Percentiles rank a stretch among this genome's conserved stretches.
These are phyloP conservation scores for Mactromeris polynyma DNA, from an alignment of 2,888 invertebrate genomes.

Conservation along the genomic window DNA sequence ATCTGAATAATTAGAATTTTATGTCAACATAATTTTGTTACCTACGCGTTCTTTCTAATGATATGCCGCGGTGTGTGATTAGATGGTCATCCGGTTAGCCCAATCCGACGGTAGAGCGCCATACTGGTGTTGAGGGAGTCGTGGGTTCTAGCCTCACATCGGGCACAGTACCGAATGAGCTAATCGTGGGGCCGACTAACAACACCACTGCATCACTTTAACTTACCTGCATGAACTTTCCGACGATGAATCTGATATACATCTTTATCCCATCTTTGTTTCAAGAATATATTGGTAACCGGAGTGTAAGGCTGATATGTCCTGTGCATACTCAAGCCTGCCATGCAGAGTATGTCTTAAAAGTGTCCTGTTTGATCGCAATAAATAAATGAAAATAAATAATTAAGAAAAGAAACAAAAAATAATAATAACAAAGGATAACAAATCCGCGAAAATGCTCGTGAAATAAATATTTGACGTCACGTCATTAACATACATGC, in stretches of 20 bases:
- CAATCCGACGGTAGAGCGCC: too few species aligned
- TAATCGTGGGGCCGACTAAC: too few species aligned
- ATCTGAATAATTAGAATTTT: too few species aligned
- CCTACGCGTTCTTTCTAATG: too few species aligned
- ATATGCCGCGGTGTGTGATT: too few species aligned
- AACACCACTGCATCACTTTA: too few species aligned
- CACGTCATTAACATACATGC: background rate
- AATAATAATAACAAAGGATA: background rate
- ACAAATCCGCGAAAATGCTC: background rate
- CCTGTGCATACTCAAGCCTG: conserved; percentile 73
- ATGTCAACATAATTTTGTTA: too few species aligned
- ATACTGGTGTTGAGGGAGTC: too few species aligned
- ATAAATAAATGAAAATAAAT: background rate
- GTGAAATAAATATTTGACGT: background rate
- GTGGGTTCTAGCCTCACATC: too few species aligned
- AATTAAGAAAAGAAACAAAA: background rate
- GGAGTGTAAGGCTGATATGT: conserved; percentile 81
- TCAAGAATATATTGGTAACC: conserved; percentile 78
- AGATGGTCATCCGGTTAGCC: too few species aligned
- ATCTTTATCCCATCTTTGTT: conserved; percentile 78
- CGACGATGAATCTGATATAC: conserved; percentile 76
- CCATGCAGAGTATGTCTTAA: background rate
- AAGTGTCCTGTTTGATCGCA: background rate
- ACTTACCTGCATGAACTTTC: conserved; percentile 68
- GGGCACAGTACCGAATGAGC: too few species aligned